Percentiles rank a stretch among this genome's conserved stretches.
These are phyloP conservation scores for Papio anubis DNA, from an alignment of 2,113 vertebrate genomes.

Conservation along the genomic window DNA sequence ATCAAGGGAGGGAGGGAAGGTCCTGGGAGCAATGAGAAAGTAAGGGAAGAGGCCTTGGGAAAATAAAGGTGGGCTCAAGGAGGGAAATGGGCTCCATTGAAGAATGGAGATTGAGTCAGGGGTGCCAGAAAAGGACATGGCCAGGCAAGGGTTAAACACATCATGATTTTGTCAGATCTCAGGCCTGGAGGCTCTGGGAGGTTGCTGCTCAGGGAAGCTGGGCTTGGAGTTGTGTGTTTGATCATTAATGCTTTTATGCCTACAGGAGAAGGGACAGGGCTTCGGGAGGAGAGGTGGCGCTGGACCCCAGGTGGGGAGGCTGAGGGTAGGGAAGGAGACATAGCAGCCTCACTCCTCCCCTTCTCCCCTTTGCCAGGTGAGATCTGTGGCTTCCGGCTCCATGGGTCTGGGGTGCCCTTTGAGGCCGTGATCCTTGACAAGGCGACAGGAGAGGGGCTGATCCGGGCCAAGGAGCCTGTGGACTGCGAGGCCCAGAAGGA, in stretches of 20 bases:
- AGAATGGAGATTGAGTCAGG: not conserved
- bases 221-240: not conserved
- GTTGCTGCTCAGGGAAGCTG: not conserved
- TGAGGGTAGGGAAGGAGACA: not conserved
- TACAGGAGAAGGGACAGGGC: not conserved
- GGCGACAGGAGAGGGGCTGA: constrained; percentile 96
- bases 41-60: not conserved
- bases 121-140: not conserved
- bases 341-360: not conserved
- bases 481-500: constrained; percentile 98
- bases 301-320: not conserved
- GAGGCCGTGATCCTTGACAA: constrained; percentile 98
- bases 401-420: constrained; percentile 94
- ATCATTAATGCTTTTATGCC: not conserved
- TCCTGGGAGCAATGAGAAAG: not conserved
- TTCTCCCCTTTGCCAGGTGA: constrained; percentile 86
- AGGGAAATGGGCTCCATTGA: not conserved
- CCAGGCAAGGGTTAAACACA: not conserved
- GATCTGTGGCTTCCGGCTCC: constrained; percentile 97
- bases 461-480: constrained; percentile 96
- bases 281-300: not conserved
- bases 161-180: not conserved
- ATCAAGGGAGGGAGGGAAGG: not conserved
- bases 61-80: not conserved
- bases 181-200: not conserved